These are phyloP conservation scores for Phortica okadai DNA, from an alignment of 2,888 invertebrate species.

Conservation along the genomic window DNA sequence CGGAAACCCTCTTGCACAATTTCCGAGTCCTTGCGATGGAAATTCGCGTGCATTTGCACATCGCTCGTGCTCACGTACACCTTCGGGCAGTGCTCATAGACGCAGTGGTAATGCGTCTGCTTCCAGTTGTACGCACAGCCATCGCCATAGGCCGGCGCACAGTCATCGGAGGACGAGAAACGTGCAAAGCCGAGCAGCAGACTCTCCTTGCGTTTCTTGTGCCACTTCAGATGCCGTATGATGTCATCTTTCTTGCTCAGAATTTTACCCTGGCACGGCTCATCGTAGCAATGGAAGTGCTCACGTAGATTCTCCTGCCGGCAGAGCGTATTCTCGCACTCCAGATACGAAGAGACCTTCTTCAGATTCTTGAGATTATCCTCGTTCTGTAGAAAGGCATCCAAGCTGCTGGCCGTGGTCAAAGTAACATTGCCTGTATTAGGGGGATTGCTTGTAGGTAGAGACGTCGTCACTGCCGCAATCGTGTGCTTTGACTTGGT, in stretches of 20 bases:
- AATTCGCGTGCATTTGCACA: slow-evolving; percentile 99
- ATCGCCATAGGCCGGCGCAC: slow-evolving; percentile 86
- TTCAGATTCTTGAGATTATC: slow-evolving; percentile 73
- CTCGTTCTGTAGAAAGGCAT: slow-evolving; percentile 71
- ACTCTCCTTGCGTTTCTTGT: slow-evolving; percentile 98
- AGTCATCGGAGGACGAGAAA: slow-evolving; percentile 96
- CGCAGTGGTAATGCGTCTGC: slow-evolving; percentile 88
- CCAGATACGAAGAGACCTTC: slow-evolving; percentile 75
- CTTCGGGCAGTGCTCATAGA: slow-evolving; percentile 95
- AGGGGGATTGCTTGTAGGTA: background rate
- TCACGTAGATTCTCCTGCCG: slow-evolving; percentile 80
- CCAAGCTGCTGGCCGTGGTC: slow-evolving; percentile 62
- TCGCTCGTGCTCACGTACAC: slow-evolving; percentile 99
- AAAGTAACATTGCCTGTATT: slow-evolving; percentile 46
- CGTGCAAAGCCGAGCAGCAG: slow-evolving; percentile 90
- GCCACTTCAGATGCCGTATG: slow-evolving; percentile 99
- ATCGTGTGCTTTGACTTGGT: slow-evolving; percentile 42
- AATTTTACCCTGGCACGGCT: slow-evolving; percentile 85
- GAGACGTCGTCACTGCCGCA: background rate
- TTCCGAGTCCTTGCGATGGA: slow-evolving; percentile 97
- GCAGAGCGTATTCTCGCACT: slow-evolving; percentile 74
- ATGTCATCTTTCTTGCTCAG: slow-evolving; percentile 99
- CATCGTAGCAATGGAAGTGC: slow-evolving; percentile 92
- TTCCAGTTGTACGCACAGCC: slow-evolving; percentile 90
- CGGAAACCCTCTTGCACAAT: slow-evolving; percentile 99